phyloP scores from a whole-genome alignment of 2,888 invertebrate genomes.

The Eristalinus sepulchralis region DNA sequence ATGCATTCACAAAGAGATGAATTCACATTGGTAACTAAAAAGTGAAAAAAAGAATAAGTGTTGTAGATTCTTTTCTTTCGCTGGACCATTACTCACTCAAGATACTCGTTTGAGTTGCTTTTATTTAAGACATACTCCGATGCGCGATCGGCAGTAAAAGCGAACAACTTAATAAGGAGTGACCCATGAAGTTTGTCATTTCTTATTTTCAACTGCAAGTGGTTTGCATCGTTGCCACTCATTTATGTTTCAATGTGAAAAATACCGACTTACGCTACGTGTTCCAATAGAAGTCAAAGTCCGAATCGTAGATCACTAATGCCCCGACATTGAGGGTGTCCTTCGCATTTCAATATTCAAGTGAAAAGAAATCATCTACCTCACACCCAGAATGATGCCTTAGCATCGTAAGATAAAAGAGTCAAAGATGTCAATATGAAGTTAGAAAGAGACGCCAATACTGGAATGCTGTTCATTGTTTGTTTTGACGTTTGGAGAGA shows the following conservation, averaged over 20 bases:
- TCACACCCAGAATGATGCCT: neutral
- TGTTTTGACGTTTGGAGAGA: conserved; percentile 61
- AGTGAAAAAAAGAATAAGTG: conserved; percentile 20
- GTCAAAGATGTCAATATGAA: neutral
- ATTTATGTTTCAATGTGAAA: too few relatives aligned
- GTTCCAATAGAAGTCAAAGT: too few relatives aligned
- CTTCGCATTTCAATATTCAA: neutral
- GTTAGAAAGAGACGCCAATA: conserved; percentile 35
- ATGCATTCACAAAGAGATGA: conserved; percentile 22
- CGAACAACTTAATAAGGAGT: neutral
- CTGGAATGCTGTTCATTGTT: conserved; percentile 20
- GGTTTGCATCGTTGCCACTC: too few relatives aligned
- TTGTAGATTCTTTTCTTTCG: conserved; percentile 20
- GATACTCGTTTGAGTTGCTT: neutral
- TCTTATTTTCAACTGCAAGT: too few relatives aligned
- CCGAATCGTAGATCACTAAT: too few relatives aligned
- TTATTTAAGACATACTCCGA: neutral
- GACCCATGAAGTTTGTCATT: neutral
- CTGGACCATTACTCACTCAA: neutral
- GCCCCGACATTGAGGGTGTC: neutral
- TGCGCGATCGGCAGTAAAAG: neutral
- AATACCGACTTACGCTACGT: too few relatives aligned
- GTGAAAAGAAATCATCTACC: neutral
- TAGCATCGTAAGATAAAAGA: neutral
- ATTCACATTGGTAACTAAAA: conserved; percentile 2